A percentile compares a stretch with the other conserved stretches of the same genome.
Conservation (phyloP, 2,113 vertebrate species). For the Amphiprion percula region DNA sequence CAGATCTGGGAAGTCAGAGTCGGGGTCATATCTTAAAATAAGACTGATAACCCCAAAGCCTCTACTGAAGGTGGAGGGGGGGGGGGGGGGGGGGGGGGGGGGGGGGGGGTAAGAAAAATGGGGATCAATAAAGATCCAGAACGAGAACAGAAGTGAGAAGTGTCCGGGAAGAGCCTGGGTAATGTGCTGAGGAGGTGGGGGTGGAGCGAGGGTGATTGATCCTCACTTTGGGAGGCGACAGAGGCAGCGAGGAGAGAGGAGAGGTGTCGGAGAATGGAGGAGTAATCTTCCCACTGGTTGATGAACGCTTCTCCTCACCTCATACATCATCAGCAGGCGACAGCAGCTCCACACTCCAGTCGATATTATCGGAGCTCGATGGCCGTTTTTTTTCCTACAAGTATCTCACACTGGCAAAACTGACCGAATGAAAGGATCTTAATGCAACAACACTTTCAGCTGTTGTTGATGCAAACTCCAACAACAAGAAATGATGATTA, state of each 20-base stretch:
- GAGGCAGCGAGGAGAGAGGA: constrained; percentile 13
- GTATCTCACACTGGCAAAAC: constrained; percentile 26
- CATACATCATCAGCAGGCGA: constrained; percentile 64
- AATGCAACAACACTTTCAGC: not conserved
- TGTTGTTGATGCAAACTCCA: not conserved
- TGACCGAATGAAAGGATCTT: not conserved
- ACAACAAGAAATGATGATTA: not conserved
- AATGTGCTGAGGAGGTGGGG: constrained; percentile 19
- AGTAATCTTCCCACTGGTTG: constrained; percentile 64
- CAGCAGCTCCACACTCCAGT: constrained; percentile 53
- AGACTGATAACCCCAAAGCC: not conserved
- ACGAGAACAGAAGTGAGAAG: not conserved
- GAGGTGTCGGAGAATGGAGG: constrained; percentile 50
- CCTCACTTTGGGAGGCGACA: constrained; percentile 39
- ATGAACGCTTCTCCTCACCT: constrained; percentile 57
- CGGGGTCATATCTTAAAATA: not conserved
- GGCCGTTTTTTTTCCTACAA: constrained; percentile 31
- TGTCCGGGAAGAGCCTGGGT: constrained; percentile 4
- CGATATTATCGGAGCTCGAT: constrained; percentile 49
- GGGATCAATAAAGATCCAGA: constrained; percentile 46
- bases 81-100: not conserved
- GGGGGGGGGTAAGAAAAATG: not conserved
- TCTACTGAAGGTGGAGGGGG: not conserved
- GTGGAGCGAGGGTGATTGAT: constrained; percentile 31
- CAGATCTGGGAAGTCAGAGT: not conserved